These are phyloP conservation scores for Habropoda laboriosa DNA, from an alignment of 1,140 invertebrate species.

Conservation along the genomic window DNA sequence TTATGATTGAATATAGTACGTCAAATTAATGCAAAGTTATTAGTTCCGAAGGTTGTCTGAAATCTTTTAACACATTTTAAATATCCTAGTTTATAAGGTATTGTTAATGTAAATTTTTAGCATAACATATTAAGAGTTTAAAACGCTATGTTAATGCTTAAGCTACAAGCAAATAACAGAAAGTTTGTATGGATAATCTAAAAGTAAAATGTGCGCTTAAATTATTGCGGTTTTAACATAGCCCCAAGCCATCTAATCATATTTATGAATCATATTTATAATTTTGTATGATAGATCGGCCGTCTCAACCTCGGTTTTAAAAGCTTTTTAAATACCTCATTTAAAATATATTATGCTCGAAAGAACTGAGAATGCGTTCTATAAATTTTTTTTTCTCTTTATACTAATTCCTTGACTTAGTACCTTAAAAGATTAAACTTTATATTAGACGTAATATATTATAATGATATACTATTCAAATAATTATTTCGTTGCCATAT, in stretches of 20 bases:
- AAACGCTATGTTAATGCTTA: constrained; percentile 59
- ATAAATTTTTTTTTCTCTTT: constrained; percentile 29
- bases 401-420: constrained; percentile 55
- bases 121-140: constrained; percentile 50
- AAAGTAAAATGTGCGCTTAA: constrained; percentile 63
- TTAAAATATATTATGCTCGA: constrained; percentile 62
- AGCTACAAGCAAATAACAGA: constrained; percentile 55
- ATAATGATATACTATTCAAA: constrained; percentile 54
- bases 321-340: constrained; percentile 45
- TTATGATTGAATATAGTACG: constrained; percentile 19
- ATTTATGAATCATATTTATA: constrained; percentile 22
- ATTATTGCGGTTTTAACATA: constrained; percentile 65
- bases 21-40: constrained; percentile 54
- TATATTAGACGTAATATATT: constrained; percentile 58
- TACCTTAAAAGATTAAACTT: constrained; percentile 60
- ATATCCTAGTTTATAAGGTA: constrained; percentile 44
- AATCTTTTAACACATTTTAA: constrained; percentile 43
- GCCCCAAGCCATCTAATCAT: constrained; percentile 45
- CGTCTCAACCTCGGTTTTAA: constrained; percentile 21
- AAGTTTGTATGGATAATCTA: constrained; percentile 55
- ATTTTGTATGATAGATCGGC: constrained; percentile 22
- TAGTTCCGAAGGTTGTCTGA: constrained; percentile 27
- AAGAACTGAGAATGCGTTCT: constrained; percentile 36
- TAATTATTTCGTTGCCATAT: constrained; percentile 62
- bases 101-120: constrained; percentile 54